phyloP scores from a whole-genome alignment of 1,140 invertebrate genomes.

The Bombus consobrinus region DNA sequence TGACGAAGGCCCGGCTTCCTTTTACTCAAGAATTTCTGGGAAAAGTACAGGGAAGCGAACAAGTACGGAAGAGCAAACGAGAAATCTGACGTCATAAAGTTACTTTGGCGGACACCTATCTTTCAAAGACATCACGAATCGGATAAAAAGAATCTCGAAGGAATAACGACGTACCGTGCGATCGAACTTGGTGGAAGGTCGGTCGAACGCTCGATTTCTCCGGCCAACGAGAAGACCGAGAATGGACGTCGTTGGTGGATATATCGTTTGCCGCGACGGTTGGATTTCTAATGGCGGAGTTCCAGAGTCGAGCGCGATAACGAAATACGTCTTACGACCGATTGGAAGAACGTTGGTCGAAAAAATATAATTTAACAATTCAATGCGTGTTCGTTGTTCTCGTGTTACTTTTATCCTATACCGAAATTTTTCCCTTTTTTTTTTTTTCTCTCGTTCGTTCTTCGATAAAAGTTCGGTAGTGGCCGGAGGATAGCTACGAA shows the following conservation, averaged over 20 bases:
- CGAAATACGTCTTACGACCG: background rate
- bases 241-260: too few species aligned
- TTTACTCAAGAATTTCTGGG: background rate
- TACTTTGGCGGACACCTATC: constrained; percentile 33
- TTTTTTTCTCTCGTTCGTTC: constrained; percentile 8
- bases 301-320: background rate
- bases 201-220: background rate
- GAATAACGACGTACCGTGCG: constrained; percentile 61
- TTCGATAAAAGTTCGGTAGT: constrained; percentile 24
- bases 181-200: constrained; percentile 35
- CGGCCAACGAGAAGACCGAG: background rate
- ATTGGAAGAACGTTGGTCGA: background rate
- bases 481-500: constrained; percentile 29
- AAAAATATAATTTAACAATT: background rate
- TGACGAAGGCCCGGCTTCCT: constrained; percentile 19
- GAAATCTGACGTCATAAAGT: background rate
- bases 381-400: background rate
- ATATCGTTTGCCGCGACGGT: background rate
- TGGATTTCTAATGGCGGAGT: background rate
- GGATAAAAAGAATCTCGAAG: constrained; percentile 50
- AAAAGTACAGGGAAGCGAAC: background rate
- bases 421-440: background rate
- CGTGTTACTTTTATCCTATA: background rate
- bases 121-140: constrained; percentile 67
- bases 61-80: too few species aligned